phyloP scores from a whole-genome alignment of 2,797 vertebrate species.

The Bryconaethiops microstoma region DNA sequence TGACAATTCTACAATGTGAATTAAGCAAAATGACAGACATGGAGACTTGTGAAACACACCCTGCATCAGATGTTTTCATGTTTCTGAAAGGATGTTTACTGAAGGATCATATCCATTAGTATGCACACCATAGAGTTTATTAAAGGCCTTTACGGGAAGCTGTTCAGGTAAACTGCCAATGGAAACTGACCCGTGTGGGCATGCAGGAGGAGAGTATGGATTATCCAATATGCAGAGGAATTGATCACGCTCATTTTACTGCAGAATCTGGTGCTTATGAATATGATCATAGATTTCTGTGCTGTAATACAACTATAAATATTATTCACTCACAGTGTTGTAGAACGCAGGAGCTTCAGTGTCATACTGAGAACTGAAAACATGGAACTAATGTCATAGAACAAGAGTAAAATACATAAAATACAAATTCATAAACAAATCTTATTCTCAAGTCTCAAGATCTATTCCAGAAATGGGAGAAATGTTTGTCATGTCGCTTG shows the following conservation, averaged over 20 bases:
- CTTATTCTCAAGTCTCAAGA: no score
- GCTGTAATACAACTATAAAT: conserved; percentile 67
- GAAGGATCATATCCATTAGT: background rate
- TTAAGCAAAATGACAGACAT: background rate
- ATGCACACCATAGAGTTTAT: conserved; percentile 21
- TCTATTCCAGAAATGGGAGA: no score
- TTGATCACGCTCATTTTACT: conserved; percentile 73
- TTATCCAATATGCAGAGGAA: conserved; percentile 67
- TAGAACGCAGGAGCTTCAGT: no score
- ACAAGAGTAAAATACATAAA: no score
- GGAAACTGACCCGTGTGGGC: conserved; percentile 8
- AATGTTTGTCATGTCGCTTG: no score
- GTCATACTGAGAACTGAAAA: no score
- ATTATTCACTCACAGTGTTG: conserved; percentile 63
- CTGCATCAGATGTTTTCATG: no score
- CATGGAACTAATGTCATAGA: no score
- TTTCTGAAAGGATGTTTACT: conserved; percentile 1
- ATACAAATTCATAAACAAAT: no score
- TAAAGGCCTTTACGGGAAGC: conserved; percentile 20
- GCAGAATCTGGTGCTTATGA: conserved; percentile 68
- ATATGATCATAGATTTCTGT: conserved; percentile 74
- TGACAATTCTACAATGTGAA: background rate
- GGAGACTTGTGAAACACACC: no score
- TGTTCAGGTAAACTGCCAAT: conserved; percentile 41
- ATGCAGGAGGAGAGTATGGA: conserved; percentile 51